These are phyloP conservation scores for Drosophila punjabiensis DNA, from an alignment of 1,140 invertebrate species.

Conservation along the genomic window DNA sequence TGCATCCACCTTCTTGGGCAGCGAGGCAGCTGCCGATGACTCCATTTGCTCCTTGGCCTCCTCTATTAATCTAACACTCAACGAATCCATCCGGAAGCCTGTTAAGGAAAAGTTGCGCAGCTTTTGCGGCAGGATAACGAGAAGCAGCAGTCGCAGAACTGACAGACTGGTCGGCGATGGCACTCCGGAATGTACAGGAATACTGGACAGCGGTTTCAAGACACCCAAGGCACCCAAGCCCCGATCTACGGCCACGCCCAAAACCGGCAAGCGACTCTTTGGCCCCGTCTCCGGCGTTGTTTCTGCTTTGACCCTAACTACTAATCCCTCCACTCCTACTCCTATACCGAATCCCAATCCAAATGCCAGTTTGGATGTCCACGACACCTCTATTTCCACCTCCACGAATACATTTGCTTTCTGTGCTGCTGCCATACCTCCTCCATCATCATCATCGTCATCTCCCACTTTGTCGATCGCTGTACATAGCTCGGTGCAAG, in stretches of 20 bases:
- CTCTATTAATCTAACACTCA: constrained; percentile 70
- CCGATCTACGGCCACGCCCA: constrained; percentile 46
- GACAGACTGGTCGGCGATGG: constrained; percentile 39
- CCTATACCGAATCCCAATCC: constrained; percentile 6
- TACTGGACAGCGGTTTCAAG: constrained; percentile 70
- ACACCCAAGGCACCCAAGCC: constrained; percentile 75
- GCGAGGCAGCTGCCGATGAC: constrained; percentile 71
- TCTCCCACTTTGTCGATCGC: constrained; percentile 28
- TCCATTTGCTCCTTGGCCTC: constrained; percentile 78
- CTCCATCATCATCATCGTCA: constrained; percentile 31
- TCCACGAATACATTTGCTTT: constrained; percentile 34
- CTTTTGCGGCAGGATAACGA: constrained; percentile 70
- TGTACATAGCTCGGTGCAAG: constrained; percentile 50
- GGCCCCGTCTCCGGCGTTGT: constrained; percentile 41
- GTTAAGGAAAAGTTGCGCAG: constrained; percentile 78
- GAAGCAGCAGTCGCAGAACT: constrained; percentile 68
- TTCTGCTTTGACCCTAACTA: constrained; percentile 28
- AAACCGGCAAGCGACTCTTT: constrained; percentile 68
- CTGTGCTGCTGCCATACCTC: constrained; percentile 39
- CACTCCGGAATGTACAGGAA: constrained; percentile 46
- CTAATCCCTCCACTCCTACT: constrained; percentile 30
- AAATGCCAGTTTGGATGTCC: constrained; percentile 16
- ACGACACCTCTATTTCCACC: constrained; percentile 18
- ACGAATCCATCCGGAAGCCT: constrained; percentile 77
- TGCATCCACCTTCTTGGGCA: constrained; percentile 56